phyloP scores from a whole-genome alignment of 2,888 invertebrate genomes.

The Drosophila lutescens region DNA sequence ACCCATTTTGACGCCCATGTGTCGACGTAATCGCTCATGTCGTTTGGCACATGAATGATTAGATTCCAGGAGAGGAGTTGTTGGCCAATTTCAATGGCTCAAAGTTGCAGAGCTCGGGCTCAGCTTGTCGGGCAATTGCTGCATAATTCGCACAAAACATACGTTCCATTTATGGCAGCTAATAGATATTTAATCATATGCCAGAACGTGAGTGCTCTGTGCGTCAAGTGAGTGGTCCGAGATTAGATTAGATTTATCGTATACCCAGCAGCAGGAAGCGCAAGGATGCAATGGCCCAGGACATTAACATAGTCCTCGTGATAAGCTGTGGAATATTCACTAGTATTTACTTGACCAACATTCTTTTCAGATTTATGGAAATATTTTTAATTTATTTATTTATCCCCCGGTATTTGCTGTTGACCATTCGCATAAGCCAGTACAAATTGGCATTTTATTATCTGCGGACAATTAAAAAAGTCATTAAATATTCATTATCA shows the following conservation, averaged over 20 bases:
- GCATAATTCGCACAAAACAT: slow-evolving; percentile 56
- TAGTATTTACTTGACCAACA: background rate
- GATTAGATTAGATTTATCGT: slow-evolving; percentile 48
- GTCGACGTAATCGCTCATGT: slow-evolving; percentile 74
- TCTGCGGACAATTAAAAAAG: slow-evolving; percentile 25
- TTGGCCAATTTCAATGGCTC: slow-evolving; percentile 11
- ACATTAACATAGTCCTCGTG: slow-evolving; percentile 3
- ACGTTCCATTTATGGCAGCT: slow-evolving; percentile 52
- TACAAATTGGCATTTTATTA: slow-evolving; percentile 14
- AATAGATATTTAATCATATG: slow-evolving; percentile 59
- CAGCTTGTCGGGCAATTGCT: slow-evolving; percentile 44
- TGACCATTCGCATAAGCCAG: slow-evolving; percentile 3
- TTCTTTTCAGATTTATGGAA: slow-evolving; percentile 17
- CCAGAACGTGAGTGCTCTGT: slow-evolving; percentile 31
- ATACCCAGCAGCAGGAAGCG: slow-evolving; percentile 3
- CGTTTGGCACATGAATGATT: slow-evolving; percentile 73
- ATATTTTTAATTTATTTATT: slow-evolving; percentile 17
- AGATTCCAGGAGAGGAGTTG: slow-evolving; percentile 44
- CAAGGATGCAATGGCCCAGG: slow-evolving; percentile 7
- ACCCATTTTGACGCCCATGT: slow-evolving; percentile 35
- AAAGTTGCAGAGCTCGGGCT: background rate
- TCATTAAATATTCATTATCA: slow-evolving; percentile 16
- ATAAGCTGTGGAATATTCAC: slow-evolving; percentile 21
- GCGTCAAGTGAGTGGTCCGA: slow-evolving; percentile 41
- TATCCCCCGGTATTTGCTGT: background rate